A percentile compares a stretch with the other conserved stretches of the same genome.
Conservation (phyloP, 2,113 vertebrate genomes). For the Smithornis capensis region DNA sequence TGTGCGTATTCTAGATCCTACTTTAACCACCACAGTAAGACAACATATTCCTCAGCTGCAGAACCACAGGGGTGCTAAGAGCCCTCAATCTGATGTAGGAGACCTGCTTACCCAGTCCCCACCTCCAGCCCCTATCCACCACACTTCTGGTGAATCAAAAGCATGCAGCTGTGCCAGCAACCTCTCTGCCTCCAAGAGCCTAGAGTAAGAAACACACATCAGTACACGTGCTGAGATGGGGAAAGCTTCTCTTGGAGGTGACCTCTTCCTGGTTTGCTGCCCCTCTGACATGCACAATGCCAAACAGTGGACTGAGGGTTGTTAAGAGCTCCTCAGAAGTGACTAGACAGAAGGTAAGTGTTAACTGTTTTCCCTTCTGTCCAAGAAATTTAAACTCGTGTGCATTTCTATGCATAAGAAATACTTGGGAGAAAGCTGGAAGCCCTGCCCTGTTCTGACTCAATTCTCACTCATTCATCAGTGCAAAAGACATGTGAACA, state of each 20-base stretch:
- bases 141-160: neutral
- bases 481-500: neutral
- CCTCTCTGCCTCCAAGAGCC: fast-evolving
- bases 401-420: neutral
- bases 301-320: neutral
- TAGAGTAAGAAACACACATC: neutral
- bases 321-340: neutral
- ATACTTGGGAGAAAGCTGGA: neutral
- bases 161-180: neutral
- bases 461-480: neutral
- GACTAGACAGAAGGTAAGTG: neutral
- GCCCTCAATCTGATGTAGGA: neutral
- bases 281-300: fast-evolving
- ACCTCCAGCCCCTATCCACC: neutral
- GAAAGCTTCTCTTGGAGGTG: neutral
- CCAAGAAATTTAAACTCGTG: neutral
- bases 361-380: neutral
- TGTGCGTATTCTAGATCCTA: neutral
- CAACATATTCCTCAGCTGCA: neutral
- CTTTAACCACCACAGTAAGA: neutral
- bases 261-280: neutral
- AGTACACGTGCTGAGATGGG: fast-evolving
- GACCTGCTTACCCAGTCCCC: neutral
- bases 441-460: neutral
- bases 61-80: neutral